Evolutionary conservation across 2,113 vertebrate species (phyloP), one percentile per base, ranked within the genome.

Genomic region (Aptenodytes patagonicus): DNA sequence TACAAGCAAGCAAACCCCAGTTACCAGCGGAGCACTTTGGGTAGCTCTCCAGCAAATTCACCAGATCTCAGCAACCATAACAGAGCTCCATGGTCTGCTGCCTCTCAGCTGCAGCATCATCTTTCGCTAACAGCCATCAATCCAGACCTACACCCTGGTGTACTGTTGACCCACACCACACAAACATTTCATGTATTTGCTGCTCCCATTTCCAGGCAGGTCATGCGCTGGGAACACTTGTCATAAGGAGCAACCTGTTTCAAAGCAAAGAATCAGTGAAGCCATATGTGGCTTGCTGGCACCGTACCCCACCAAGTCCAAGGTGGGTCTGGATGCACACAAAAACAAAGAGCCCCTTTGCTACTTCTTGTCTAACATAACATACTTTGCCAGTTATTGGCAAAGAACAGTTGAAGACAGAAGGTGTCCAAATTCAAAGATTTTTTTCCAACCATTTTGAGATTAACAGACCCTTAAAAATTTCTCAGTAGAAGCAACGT

Each of bases 341-440:
- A 12, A 24, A 42, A 93, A 2, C 10, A 31, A 42, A 82, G 7
- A 69, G 1, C 1, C 4, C 20, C n/a, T 57, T 61, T 70, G 21
- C 34, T 73, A 16, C 21, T 24, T 64, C 55, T 73, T 28, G 9
- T n/a, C 64, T 73, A 52, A 51, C 4, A 13, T 13, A 51, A 29
- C 3, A 11, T 28, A 34, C 34, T 73, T 79, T 0, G 0, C 3
- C 0, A 0, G 17, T 16, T 69, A 40, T 16, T 44, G 10, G 6
- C 16, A 89, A 89, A 78, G 44, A 91, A 44, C 8, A 42, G 17
- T 2, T 58, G n/a, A 75, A 85, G 31, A 75, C 15, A 61, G 58
- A 78, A 65, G 36, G 31, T 70, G 11, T 25, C 6, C 29, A 88
- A 85, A 79, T 34, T 38, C 2, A 80, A 14, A 25, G 0, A 4